Evolutionary conservation across 2,797 vertebrate species (phyloP), one percentile per base, ranked within the genome.

Genomic region (Tragelaphus eurycerus): DNA sequence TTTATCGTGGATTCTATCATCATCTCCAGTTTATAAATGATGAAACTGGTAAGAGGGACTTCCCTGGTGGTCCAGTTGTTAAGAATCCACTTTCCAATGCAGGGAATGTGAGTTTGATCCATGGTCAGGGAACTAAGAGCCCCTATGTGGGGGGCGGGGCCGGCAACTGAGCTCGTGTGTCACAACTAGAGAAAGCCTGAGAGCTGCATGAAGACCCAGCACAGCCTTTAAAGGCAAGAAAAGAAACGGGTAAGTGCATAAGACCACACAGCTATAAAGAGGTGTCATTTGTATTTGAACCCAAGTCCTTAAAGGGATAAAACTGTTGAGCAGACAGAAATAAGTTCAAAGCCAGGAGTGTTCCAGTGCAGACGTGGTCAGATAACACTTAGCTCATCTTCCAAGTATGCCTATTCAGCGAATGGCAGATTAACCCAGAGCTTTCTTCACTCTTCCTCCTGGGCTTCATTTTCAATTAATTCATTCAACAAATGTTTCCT

Each of bases 381-480:
- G 71, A 48, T 23, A 48, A 52, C 59, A 52, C 48, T 15, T 29
- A 46, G 17, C 67, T 50, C 74, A 1, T 23, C n/a, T 54, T 59
- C 29, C 1, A 1, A 34, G 34, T 15, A 27, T 60, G 71, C 7
- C 23, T 86, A n/a, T 55, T 81, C 31, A 23, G 34, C 7, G 46
- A 62, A 21, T 15, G 46, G 25, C 9, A 89, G 54, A 76, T 60
- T 89, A 27, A 86, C 3, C 55, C 3, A 29, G 71, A 27, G 5
- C 31, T 27, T 46, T 84, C 25, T 43, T 23, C 60, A 7, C 31
- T 43, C 74, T 89, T 78, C 31, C 64, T 50, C 46, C 15, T 62
- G 29, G 54, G 48, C 31, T 71, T 90, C 46, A 19, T 79, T 79
- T 96, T 90, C 67, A 90, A 79, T 78, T 16, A 9, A 27, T 81